Evolutionary conservation across 2,888 invertebrate species (phyloP), one percentile per base, ranked within the genome.

Genomic region (Melinopterus prodromus): DNA sequence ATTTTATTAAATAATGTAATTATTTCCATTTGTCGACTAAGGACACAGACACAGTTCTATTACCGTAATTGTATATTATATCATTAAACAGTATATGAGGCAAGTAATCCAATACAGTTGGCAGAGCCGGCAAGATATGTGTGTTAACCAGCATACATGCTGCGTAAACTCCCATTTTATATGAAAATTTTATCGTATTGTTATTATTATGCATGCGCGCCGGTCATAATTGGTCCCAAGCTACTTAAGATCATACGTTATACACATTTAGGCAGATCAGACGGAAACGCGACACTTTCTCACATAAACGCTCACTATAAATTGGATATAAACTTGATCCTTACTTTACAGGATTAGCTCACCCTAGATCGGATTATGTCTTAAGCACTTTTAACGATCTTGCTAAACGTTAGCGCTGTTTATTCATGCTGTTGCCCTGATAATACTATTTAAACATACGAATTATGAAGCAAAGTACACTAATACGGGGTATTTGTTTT

Each of bases 301-400:
- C 53, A 53, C 53, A 53, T 12, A 53, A 53, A 53, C 12, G 53
- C 9, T 1, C 53, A 1, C 53, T 53, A 53, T 53, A 53, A 53
- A 53, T 53, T 53, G 53, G 53, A 53, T 53, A 53, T 53, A 53
- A 53, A 53, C 53, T 53, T 53, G 53, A 53, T 53, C 53, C 53
- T 53, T 53, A 53, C 53, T 53, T 53, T 53, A 53, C 26, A 53
- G 7, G 53, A 53, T 53, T 4, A 53, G 53, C 53, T 53, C 53
- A 53, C 53, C 53, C 53, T 53, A 53, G 9, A 53, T 7, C 53
- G 53, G 53, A 53, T 53, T 53, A 53, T 53, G 53, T 53, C 53
- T 53, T 53, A 53, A 53, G 53, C 53, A 53, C 53, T 53, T 53
- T 53, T 53, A 53, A 53, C 53, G 53, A 9, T 53, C 53, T 53